These are phyloP conservation scores for Stegostoma tigrinum DNA, from an alignment of 2,113 vertebrate species.

Conservation along the genomic window DNA sequence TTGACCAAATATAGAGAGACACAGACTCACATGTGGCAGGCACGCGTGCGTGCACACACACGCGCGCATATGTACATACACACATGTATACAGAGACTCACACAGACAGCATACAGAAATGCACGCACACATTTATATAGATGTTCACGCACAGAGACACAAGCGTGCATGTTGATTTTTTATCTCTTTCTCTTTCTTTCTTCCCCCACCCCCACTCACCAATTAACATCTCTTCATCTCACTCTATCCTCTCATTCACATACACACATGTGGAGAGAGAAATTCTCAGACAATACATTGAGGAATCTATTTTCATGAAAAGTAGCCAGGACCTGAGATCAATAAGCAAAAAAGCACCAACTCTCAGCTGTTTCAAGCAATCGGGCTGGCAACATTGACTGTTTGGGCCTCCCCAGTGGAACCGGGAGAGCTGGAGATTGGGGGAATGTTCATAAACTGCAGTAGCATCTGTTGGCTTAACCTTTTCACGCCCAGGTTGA, in stretches of 20 bases:
- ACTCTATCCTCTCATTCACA: no score
- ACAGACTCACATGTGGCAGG: no score
- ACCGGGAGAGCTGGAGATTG: neutral
- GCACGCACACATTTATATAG: neutral
- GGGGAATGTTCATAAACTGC: neutral
- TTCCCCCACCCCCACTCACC: no score
- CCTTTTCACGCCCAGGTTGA: neutral
- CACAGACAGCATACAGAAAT: no score
- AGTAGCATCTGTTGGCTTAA: neutral
- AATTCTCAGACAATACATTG: neutral
- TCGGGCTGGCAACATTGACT: neutral
- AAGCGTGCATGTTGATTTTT: no score
- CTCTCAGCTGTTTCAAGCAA: neutral
- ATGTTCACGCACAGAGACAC: neutral
- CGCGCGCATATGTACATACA: no score
- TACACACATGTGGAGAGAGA: neutral
- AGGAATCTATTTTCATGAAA: neutral
- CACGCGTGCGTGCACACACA: no score
- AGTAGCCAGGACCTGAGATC: neutral
- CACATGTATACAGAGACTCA: no score
- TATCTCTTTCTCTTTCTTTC: no score
- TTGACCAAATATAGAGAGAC: neutral
- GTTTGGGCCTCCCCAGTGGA: neutral
- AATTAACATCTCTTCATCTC: no score
- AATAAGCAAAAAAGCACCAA: neutral